Evolutionary conservation across 2,888 invertebrate species (phyloP).

Genomic region (Dasypolia templi): DNA sequence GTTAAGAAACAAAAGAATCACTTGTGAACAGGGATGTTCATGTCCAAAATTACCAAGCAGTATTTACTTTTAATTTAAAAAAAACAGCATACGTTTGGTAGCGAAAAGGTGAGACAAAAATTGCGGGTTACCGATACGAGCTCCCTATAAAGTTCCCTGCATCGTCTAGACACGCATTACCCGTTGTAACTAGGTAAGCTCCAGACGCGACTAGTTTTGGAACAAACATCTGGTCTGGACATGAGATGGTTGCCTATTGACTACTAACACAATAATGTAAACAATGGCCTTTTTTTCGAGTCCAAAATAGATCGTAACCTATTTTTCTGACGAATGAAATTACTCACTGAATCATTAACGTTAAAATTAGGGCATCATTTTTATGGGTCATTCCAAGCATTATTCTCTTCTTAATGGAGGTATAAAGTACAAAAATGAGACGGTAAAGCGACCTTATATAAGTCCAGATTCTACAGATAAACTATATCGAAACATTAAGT

Average conservation of each 20-base stretch:
- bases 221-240: slow-evolving; percentile 73
- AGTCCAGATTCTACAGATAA: slow-evolving; percentile 1
- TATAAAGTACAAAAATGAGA: slow-evolving; percentile 21
- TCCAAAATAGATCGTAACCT: slow-evolving; percentile 62
- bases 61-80: slow-evolving; percentile 32
- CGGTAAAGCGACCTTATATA: slow-evolving; percentile 8
- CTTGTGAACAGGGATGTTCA: slow-evolving; percentile 36
- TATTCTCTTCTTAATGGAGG: slow-evolving; percentile 35
- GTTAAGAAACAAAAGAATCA: slow-evolving; percentile 63
- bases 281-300: slow-evolving; percentile 63
- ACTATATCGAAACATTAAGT: neutral
- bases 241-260: slow-evolving; percentile 67
- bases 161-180: slow-evolving; percentile 80
- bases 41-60: slow-evolving; percentile 24
- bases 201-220: slow-evolving; percentile 68
- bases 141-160: slow-evolving; percentile 67
- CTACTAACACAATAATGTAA: slow-evolving; percentile 63
- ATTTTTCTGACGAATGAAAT: slow-evolving; percentile 55
- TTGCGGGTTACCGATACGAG: slow-evolving; percentile 60
- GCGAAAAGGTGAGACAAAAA: slow-evolving; percentile 4
- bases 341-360: slow-evolving; percentile 53
- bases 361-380: slow-evolving; percentile 44
- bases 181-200: slow-evolving; percentile 55
- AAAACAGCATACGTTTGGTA: neutral
- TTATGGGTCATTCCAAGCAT: slow-evolving; percentile 34